Conservation (phyloP, 1,140 invertebrate species). For the Caenorhabditis latens region DNA sequence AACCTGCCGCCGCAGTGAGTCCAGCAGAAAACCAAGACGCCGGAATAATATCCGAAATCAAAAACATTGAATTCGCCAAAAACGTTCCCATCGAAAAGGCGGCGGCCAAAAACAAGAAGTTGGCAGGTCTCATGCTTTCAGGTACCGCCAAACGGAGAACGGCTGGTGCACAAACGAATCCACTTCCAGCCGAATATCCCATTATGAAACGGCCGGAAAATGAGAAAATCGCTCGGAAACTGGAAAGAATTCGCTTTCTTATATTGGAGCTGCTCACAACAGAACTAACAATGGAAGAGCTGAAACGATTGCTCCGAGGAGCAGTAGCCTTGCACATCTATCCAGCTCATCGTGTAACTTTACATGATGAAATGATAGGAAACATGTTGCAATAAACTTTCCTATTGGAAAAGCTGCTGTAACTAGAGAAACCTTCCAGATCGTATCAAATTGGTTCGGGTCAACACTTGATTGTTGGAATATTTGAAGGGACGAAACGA, state of each 20-base stretch:
- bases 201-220: slow-evolving; percentile 40
- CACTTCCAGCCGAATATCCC: slow-evolving; percentile 57
- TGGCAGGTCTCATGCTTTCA: slow-evolving; percentile 36
- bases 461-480: slow-evolving; percentile 52
- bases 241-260: not conserved
- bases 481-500: slow-evolving; percentile 57
- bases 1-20: slow-evolving; percentile 19
- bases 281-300: slow-evolving; percentile 28
- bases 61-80: slow-evolving; percentile 33
- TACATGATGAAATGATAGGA: not conserved
- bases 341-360: slow-evolving; percentile 40
- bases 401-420: slow-evolving; percentile 53
- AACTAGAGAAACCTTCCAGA: slow-evolving; percentile 31
- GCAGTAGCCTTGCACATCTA: slow-evolving; percentile 13
- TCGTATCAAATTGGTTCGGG: not conserved
- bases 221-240: not conserved
- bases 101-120: slow-evolving; percentile 47
- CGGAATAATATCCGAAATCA: not conserved
- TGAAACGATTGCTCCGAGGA: slow-evolving; percentile 44
- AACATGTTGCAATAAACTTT: slow-evolving; percentile 24
- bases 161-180: slow-evolving; percentile 60
- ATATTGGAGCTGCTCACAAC: not conserved
- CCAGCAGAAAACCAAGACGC: not conserved
- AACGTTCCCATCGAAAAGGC: slow-evolving; percentile 58
- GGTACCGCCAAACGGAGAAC: slow-evolving; percentile 17